Evolutionary conservation across 2,888 invertebrate genomes (phyloP).

Genomic region (Zele albiditarsus): DNA sequence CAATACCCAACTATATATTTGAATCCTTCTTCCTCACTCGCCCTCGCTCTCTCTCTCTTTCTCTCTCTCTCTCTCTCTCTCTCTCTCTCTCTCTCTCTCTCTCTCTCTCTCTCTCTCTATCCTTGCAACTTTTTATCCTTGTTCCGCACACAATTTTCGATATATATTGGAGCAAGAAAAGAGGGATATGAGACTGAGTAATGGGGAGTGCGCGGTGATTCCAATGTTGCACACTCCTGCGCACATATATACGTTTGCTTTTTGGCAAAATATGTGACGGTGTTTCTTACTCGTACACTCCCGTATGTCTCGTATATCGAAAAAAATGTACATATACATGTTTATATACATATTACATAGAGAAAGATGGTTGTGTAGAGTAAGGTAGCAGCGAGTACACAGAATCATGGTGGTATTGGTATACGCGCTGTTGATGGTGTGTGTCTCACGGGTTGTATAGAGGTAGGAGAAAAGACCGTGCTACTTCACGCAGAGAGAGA

Average conservation of each 20-base stretch:
- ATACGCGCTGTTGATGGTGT: constrained; percentile 44
- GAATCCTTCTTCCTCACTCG: too few relatives aligned
- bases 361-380: constrained; percentile 12
- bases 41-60: too few relatives aligned
- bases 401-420: constrained; percentile 9
- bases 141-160: constrained; percentile 37
- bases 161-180: constrained; percentile 12
- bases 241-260: constrained; percentile 46
- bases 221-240: constrained; percentile 51
- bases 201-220: constrained; percentile 43
- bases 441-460: constrained; percentile 32
- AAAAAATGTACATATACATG: not conserved
- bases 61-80: too few relatives aligned
- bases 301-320: constrained; percentile 20
- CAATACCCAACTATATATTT: not conserved
- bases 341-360: constrained; percentile 7
- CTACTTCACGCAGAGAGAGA: not conserved
- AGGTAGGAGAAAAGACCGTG: constrained; percentile 7
- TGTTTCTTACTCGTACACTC: constrained; percentile 19
- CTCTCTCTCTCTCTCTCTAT: too few relatives aligned
- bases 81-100: too few relatives aligned
- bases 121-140: not conserved
- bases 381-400: constrained; percentile 34
- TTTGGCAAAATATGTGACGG: constrained; percentile 35
- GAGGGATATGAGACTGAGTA: constrained; percentile 12